Conservation (phyloP, 2,797 vertebrate genomes). For the Dallia pectoralis region DNA sequence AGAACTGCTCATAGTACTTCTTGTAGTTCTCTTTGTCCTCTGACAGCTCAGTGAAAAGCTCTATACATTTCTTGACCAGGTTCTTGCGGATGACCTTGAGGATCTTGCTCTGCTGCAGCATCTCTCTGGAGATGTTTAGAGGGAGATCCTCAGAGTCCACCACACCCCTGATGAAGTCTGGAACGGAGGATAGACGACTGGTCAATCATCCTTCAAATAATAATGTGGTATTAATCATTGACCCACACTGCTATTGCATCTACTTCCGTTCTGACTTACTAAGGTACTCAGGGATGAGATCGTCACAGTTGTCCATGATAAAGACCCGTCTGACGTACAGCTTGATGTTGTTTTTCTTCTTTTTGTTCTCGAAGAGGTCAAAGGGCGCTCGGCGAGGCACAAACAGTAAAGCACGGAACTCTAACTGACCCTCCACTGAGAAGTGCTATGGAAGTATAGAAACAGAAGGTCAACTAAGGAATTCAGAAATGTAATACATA, state of each 20-base stretch:
- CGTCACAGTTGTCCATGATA: conserved; percentile 95
- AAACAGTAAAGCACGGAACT: conserved; percentile 89
- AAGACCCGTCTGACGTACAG: conserved; percentile 90
- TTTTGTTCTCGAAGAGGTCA: conserved; percentile 91
- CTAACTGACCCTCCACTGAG: conserved; percentile 91
- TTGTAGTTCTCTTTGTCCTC: conserved; percentile 90
- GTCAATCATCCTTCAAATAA: background rate
- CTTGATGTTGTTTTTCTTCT: conserved; percentile 94
- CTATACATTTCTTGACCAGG: conserved; percentile 86
- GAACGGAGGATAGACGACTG: background rate
- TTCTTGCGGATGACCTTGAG: conserved; percentile 89
- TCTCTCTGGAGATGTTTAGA: conserved; percentile 88
- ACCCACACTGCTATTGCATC: background rate
- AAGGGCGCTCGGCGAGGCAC: conserved; percentile 90
- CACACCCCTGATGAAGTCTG: conserved; percentile 87
- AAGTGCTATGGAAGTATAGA: conserved; percentile 61
- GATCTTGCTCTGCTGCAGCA: conserved; percentile 90
- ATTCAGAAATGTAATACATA: background rate
- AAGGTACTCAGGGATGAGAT: conserved; percentile 89
- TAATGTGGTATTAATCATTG: background rate
- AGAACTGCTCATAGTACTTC: conserved; percentile 87
- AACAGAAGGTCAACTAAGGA: conserved; percentile 4
- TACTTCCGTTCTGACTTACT: conserved; percentile 72
- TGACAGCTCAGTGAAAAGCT: conserved; percentile 84
- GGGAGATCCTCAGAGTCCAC: conserved; percentile 88